Evolutionary conservation across 2,888 invertebrate species (phyloP).

Genomic region (Rhagium mordax): DNA sequence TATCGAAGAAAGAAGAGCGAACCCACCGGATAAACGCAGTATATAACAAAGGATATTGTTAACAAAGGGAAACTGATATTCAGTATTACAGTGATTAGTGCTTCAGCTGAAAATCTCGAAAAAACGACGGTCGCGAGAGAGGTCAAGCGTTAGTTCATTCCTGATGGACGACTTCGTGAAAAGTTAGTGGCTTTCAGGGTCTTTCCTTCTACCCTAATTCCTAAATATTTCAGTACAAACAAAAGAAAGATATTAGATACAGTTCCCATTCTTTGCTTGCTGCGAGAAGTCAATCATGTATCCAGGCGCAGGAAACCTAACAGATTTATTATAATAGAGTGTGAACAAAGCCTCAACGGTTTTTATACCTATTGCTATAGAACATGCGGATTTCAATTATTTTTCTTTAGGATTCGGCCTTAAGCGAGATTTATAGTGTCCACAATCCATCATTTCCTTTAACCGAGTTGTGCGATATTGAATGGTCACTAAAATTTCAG

Average conservation of each 20-base stretch:
- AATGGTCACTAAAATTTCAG: not conserved
- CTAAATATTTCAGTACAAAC: not conserved
- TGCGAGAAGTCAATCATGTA: not conserved
- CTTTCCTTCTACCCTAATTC: not conserved
- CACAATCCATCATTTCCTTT: not conserved
- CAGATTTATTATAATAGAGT: not conserved
- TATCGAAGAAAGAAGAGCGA: not conserved
- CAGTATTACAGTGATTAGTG: conserved; percentile 6
- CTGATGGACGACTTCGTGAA: conserved; percentile 13
- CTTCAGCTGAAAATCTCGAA: conserved; percentile 3
- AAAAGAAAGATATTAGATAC: not conserved
- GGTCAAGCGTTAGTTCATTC: conserved; percentile 27
- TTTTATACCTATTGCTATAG: not conserved
- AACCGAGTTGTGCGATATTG: not conserved
- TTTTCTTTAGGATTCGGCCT: not conserved
- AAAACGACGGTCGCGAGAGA: not conserved
- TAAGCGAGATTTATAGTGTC: not conserved
- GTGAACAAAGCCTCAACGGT: not conserved
- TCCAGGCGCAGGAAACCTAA: not conserved
- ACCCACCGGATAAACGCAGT: too few relatives aligned
- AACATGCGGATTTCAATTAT: not conserved
- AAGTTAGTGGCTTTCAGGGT: not conserved
- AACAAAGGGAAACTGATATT: not conserved
- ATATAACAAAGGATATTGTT: not conserved
- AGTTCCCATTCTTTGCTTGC: not conserved